Evolutionary conservation across 1,140 invertebrate species (phyloP), one percentile per base, ranked within the genome.

Genomic region (Papilio aristodemus): DNA sequence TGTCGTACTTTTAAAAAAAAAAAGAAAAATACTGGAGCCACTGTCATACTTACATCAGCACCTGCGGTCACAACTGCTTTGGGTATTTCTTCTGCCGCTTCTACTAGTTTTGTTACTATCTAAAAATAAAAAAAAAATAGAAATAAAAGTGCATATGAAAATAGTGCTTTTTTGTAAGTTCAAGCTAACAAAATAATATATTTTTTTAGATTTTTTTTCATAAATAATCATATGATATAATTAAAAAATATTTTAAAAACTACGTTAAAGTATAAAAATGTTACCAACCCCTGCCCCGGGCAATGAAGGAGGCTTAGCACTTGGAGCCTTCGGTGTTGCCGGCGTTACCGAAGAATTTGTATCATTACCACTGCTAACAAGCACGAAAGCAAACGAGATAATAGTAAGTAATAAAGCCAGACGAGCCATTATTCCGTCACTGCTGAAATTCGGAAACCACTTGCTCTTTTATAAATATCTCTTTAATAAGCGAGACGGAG

Each of bases 61-160:
- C 59, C 43, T 32, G 60, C 37, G 19, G 36, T 43, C 4, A 72
- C 9, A 17, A 72, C 37, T 10, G 37, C 67, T 37, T 68, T 71
- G 9, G 69, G 63, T 27, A 71, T 37, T 19, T 67, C 69, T 41
- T 63, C n/a, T 22, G 39, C 68, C 13, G 69, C 69, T 22, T 70
- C 57, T 14, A 66, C n/a, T 10, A 70, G 11, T 19, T 62, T 50
- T 0, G 32, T 58, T 19, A 70, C 5, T 37, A 64, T 50, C 69
- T 70, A 46, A 25, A 70, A 63, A 39, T 25, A 17, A 1, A 57
- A 46, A 25, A 37, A 37, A 54, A 50, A 57, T 39, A 38, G 0
- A 9, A 36, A 54, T 54, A 0, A n/a, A 36, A 36, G 6, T n/a
- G n/a, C n/a, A n/a, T n/a, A n/a, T n/a, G n/a, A n/a, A n/a, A n/a